Conservation (phyloP, 2,113 vertebrate genomes). For the Ochotona princeps region DNA sequence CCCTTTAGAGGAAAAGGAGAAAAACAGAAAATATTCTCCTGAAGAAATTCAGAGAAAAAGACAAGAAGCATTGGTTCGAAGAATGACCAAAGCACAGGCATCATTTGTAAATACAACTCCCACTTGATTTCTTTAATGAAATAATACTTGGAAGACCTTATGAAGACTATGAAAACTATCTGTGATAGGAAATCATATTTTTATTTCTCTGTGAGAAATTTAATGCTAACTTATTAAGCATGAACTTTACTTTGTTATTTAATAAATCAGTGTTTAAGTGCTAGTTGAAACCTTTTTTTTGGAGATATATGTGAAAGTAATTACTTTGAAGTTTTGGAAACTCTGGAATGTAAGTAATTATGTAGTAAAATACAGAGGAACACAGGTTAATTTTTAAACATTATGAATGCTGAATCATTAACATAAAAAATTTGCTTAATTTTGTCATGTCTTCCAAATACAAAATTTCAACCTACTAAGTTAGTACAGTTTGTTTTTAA, state of each 20-base stretch:
- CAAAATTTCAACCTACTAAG: conserved; percentile 23
- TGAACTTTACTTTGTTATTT: conserved; percentile 77
- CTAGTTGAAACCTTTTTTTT: conserved; percentile 66
- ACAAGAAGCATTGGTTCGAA: conserved; percentile 93
- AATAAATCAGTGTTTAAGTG: conserved; percentile 75
- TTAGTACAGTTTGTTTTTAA: not conserved
- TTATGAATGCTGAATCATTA: not conserved
- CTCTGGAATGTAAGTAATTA: conserved; percentile 47
- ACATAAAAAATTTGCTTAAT: conserved; percentile 2
- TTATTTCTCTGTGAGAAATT: conserved; percentile 83
- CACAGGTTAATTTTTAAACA: conserved; percentile 55
- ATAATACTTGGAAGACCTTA: not conserved
- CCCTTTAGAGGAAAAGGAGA: conserved; percentile 88
- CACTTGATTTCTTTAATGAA: conserved; percentile 60
- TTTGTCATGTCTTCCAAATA: conserved; percentile 18
- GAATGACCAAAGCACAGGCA: conserved; percentile 87
- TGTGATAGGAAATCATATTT: conserved; percentile 65
- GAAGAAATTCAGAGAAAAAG: conserved; percentile 96
- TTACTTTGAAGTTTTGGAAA: conserved; percentile 51
- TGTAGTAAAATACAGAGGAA: conserved; percentile 19
- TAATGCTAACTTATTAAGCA: conserved; percentile 68
- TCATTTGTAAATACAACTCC: conserved; percentile 78
- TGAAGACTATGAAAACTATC: conserved; percentile 60
- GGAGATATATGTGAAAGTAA: conserved; percentile 46
- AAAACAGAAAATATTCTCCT: conserved; percentile 89